Evolutionary conservation across 2,888 invertebrate species (phyloP).

Genomic region (Nesidiocoris tenuis): DNA sequence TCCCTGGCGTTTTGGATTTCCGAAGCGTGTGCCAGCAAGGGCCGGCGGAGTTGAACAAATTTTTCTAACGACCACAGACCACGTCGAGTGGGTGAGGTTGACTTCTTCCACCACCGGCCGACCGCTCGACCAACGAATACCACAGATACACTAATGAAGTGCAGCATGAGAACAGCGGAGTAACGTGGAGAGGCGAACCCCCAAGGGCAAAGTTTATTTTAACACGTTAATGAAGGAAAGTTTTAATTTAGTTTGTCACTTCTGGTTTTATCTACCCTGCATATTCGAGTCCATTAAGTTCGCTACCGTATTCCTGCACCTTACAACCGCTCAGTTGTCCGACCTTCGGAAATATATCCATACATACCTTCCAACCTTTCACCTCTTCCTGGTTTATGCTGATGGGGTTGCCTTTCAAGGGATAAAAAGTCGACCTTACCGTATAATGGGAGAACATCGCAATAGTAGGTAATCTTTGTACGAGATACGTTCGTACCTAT

Average conservation of each 20-base stretch:
- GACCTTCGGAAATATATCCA: too few relatives aligned
- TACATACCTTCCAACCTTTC: too few relatives aligned
- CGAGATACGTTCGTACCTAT: too few relatives aligned
- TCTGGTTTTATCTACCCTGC: constrained; percentile 31
- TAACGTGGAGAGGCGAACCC: constrained; percentile 5
- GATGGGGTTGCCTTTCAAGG: too few relatives aligned
- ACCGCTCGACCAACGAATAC: background rate
- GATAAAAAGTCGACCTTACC: too few relatives aligned
- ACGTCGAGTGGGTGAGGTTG: background rate
- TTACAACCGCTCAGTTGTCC: constrained; percentile 1
- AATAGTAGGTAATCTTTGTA: too few relatives aligned
- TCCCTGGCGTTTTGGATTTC: too few relatives aligned
- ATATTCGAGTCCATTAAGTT: constrained; percentile 34
- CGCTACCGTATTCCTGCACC: background rate
- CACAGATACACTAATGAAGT: constrained; percentile 32
- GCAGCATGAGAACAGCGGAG: too few relatives aligned
- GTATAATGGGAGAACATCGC: too few relatives aligned
- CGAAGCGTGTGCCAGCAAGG: background rate
- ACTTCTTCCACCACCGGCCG: background rate
- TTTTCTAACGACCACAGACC: background rate
- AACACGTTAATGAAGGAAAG: constrained; percentile 40
- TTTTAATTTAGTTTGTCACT: constrained; percentile 40
- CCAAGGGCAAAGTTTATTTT: constrained; percentile 29
- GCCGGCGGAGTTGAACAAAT: background rate
- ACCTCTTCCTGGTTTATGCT: too few relatives aligned